phyloP scores from a whole-genome alignment of 2,797 vertebrate genomes.

The Melanotaenia nigrans region DNA sequence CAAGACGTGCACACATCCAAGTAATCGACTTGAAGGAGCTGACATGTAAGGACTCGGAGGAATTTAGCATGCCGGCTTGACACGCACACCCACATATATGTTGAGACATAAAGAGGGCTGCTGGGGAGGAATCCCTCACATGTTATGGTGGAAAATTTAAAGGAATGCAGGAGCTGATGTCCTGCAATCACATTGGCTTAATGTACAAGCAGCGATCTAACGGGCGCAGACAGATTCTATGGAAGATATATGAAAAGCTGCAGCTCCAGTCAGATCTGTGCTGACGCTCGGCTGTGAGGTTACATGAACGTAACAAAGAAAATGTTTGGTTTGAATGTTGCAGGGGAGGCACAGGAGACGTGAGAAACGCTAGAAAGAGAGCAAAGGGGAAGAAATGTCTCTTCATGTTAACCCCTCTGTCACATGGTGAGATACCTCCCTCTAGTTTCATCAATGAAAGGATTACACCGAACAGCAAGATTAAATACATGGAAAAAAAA shows the following conservation, averaged over 20 bases:
- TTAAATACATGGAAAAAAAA: too few species aligned
- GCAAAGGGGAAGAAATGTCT: too few species aligned
- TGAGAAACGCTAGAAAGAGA: too few species aligned
- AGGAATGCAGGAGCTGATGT: slow-evolving; percentile 6
- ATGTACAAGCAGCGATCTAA: not conserved
- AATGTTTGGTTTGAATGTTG: too few species aligned
- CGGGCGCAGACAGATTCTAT: slow-evolving; percentile 45
- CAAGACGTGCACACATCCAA: slow-evolving; percentile 13
- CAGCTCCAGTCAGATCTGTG: slow-evolving; percentile 16
- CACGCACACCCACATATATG: slow-evolving; percentile 40
- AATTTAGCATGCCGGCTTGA: slow-evolving; percentile 44
- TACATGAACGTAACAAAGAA: too few species aligned
- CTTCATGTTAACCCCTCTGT: too few species aligned
- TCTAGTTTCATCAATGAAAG: too few species aligned
- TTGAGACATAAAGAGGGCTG: slow-evolving; percentile 41
- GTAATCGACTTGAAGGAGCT: slow-evolving; percentile 45
- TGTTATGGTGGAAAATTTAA: slow-evolving; percentile 9
- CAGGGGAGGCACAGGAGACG: too few species aligned
- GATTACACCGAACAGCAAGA: too few species aligned
- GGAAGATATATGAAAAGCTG: slow-evolving; percentile 37
- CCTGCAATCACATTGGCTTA: slow-evolving; percentile 8
- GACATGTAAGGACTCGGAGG: slow-evolving; percentile 55
- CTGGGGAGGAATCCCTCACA: slow-evolving; percentile 18
- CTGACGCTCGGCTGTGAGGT: slow-evolving; percentile 6
- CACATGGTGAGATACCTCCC: too few species aligned